phyloP scores from a whole-genome alignment of 2,888 invertebrate species.

The Agrochola macilenta region DNA sequence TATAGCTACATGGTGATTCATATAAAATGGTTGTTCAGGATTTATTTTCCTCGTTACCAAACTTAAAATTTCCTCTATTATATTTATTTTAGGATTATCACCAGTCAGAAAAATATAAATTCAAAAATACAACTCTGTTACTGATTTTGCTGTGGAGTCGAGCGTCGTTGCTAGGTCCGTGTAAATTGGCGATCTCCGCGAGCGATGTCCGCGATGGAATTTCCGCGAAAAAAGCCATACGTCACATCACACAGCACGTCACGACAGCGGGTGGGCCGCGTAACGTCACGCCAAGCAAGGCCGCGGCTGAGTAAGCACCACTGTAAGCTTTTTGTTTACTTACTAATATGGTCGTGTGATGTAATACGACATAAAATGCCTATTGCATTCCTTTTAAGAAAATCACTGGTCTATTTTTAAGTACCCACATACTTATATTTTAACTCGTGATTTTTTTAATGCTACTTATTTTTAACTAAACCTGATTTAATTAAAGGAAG shows the following conservation, averaged over 20 bases:
- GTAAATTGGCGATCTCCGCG: conserved; percentile 70
- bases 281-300: conserved; percentile 84
- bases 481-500: not conserved
- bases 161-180: conserved; percentile 54
- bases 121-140: conserved; percentile 13
- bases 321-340: conserved; percentile 73
- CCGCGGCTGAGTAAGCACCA: conserved; percentile 76
- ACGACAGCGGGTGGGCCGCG: conserved; percentile 73
- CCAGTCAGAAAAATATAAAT: not conserved
- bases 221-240: conserved; percentile 88
- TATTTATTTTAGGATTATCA: not conserved
- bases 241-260: conserved; percentile 81
- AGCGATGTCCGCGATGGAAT: conserved; percentile 85
- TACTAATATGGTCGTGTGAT: conserved; percentile 72
- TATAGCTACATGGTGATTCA: not conserved
- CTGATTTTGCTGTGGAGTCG: conserved; percentile 7
- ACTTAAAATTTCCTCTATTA: conserved; percentile 11
- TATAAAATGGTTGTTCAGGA: conserved; percentile 9
- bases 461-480: not conserved
- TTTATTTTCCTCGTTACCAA: conserved; percentile 20
- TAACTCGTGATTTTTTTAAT: not conserved
- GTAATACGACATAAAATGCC: conserved; percentile 54
- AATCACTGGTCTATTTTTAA: conserved; percentile 30
- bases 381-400: conserved; percentile 30
- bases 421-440: not conserved